Percentiles rank a stretch among this genome's conserved stretches.
phyloP scores from a whole-genome alignment of 2,888 invertebrate genomes.

The Tetropium fuscum region DNA sequence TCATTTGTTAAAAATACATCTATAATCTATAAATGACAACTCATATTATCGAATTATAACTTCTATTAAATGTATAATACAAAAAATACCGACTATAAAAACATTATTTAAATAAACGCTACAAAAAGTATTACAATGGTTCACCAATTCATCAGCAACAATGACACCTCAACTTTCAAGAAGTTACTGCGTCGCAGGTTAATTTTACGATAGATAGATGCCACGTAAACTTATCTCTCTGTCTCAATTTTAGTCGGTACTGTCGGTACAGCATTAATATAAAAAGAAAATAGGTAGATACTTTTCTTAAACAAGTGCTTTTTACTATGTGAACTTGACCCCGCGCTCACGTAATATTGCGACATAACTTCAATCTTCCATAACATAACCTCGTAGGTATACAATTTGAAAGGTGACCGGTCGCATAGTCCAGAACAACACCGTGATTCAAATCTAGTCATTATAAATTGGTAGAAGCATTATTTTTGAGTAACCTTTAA shows the following conservation, averaged over 20 bases:
- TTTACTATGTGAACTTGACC: slow-evolving; percentile 23
- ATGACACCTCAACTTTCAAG: no score
- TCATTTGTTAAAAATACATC: no score
- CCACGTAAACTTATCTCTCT: neutral
- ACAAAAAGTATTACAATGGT: no score
- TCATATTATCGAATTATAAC: no score
- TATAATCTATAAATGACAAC: no score
- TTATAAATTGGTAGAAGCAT: slow-evolving; percentile 14
- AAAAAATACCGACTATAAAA: no score
- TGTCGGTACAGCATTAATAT: neutral
- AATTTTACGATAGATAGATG: neutral
- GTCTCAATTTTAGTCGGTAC: neutral
- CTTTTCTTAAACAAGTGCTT: slow-evolving; percentile 9
- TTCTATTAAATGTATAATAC: no score
- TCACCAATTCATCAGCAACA: no score
- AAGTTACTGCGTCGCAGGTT: slow-evolving; percentile 16
- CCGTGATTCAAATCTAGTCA: slow-evolving; percentile 12
- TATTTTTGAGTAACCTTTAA: slow-evolving; percentile 57
- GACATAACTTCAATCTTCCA: slow-evolving; percentile 8
- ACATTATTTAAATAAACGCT: no score
- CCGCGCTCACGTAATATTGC: slow-evolving; percentile 8
- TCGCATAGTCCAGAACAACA: neutral
- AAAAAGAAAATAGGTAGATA: slow-evolving; percentile 11
- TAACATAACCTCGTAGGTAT: no score
- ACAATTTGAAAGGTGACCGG: slow-evolving; percentile 11